Base-by-base conservation (phyloP, 2,888 invertebrate species). In the Balanococcus diminutus region DNA sequence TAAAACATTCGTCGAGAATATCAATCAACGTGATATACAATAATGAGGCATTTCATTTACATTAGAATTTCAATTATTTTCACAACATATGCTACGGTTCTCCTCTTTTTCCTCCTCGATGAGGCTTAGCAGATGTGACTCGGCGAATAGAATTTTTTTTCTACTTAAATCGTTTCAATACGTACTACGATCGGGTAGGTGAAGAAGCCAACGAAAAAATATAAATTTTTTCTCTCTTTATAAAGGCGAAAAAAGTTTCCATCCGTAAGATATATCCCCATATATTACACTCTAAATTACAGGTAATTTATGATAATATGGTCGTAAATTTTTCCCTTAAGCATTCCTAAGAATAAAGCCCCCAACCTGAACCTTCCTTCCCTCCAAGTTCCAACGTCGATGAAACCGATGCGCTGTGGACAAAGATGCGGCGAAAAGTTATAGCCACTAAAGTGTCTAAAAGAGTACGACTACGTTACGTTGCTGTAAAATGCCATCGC, bases 61-160 rank as follows among this genome's bases (percentile, higher is more conserved):
- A n/a, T n/a, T n/a, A 46, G 61, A 61, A 61, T 61, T 61, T 61
- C 61, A 61, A 46, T 46, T n/a, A 46, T 46, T 46, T n/a, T 46
- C n/a, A n/a, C n/a, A 46, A 46, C 46, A n/a, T 46, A n/a, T n/a
- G n/a, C n/a, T n/a, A n/a, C n/a, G n/a, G n/a, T n/a, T n/a, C n/a
- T 14, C 46, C 46, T 46, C n/a, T n/a, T 46, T n/a, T 46, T n/a
- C 46, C n/a, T 1, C 46, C 42, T 14, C 42, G n/a, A n/a, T n/a
- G n/a, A n/a, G n/a, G n/a, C n/a, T n/a, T n/a, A n/a, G n/a, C n/a
- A n/a, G n/a, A n/a, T n/a, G n/a, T n/a, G n/a, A n/a, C n/a, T n/a
- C n/a, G n/a, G n/a, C 8, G 36, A 36, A 36, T 8, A 36, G 8
- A 36, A 36, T 36, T 36, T 36, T 36, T 8, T 36, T 36, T 46